Evolutionary conservation across 2,797 vertebrate genomes (phyloP), one percentile per base, ranked within the genome.

Genomic region (Protonibea diacanthus): DNA sequence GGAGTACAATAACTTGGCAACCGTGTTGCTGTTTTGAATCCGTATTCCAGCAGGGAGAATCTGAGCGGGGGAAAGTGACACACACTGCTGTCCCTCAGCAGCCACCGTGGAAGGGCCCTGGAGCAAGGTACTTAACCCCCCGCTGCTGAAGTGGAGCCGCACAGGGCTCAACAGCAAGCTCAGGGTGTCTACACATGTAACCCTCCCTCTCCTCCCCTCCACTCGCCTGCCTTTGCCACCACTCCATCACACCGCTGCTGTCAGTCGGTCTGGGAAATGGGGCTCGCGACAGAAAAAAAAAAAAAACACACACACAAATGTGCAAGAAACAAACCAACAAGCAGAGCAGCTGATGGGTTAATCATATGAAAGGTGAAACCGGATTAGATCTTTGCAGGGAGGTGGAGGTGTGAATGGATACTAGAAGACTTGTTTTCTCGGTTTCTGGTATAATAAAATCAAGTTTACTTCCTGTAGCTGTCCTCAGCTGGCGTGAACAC

Each of bases 81-180:
- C 83, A 79, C 81, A 60, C 69, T 76, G 87, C 74, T 86, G 90
- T 91, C 90, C 87, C 90, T 84, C 83, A 81, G 88, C 88, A 83
- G 87, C 86, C 76, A 57, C 80, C 63, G 58, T 61, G 75, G 80
- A 90, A 78, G 85, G 73, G 80, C 89, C 88, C 88, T 56, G 71
- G 87, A 88, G 91, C 88, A 79, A 78, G 78, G 87, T 90, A 89
- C 91, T 92, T 92, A 92, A 93, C 91, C 91, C 88, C 91, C 90
- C 47, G 29, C 84, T 77, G 89, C 79, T 82, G 80, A 71, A 89
- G 91, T 85, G 87, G 89, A 85, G 90, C 80, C 45, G 80, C 86
- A 86, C 79, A 53, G 79, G 83, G 89, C 87, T 86, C 78, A 64
- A 81, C 85, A 84, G 86, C 85, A 77, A 85, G 86, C 88, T 86